phyloP scores from a whole-genome alignment of 2,113 vertebrate species.

The Malurus melanocephalus region DNA sequence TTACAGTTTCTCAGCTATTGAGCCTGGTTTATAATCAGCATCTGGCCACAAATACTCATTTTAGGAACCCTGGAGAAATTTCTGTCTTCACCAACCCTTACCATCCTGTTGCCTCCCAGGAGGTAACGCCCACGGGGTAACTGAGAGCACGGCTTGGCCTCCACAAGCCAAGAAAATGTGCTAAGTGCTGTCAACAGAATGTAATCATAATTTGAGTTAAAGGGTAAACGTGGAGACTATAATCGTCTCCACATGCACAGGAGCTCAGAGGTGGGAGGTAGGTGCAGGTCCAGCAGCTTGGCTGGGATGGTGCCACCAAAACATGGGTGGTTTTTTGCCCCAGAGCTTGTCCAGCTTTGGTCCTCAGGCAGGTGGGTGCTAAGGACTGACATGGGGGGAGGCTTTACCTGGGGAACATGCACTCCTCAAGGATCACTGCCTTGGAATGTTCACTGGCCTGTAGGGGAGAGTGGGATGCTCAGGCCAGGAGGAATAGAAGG shows the following conservation, averaged over 20 bases:
- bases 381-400: fast-evolving
- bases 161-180: slow-evolving; percentile 32
- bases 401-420: fast-evolving
- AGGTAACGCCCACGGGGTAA: background rate
- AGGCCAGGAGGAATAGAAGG: background rate
- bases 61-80: slow-evolving; percentile 31
- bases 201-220: slow-evolving; percentile 9
- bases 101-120: slow-evolving; percentile 33
- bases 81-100: slow-evolving; percentile 27
- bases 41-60: slow-evolving; percentile 11
- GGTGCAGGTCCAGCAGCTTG: background rate
- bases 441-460: background rate
- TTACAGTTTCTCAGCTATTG: background rate
- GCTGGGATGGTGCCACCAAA: background rate
- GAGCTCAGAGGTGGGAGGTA: background rate
- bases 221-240: background rate
- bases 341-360: background rate
- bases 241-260: background rate
- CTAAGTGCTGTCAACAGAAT: slow-evolving; percentile 47
- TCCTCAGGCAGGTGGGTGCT: background rate
- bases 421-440: background rate
- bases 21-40: background rate
- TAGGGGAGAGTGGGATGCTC: background rate
- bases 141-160: slow-evolving; percentile 1
- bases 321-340: background rate